A percentile compares a stretch with the other conserved stretches of the same genome.
These are phyloP conservation scores for Entelurus aequoreus DNA, from an alignment of 2,113 vertebrate genomes.

Conservation along the genomic window DNA sequence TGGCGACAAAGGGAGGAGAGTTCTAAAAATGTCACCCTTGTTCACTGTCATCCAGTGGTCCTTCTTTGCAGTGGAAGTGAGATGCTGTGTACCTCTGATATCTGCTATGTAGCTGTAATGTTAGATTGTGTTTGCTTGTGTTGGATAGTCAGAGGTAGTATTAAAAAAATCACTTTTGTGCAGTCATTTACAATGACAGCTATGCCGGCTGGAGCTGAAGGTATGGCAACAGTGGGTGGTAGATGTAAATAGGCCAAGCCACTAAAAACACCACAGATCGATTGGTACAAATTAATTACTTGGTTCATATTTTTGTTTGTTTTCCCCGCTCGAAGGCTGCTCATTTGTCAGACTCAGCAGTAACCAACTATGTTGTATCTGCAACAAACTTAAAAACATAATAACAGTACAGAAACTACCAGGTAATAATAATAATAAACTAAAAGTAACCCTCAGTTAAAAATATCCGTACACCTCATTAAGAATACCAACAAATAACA, in stretches of 20 bases:
- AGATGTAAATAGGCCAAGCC: constrained; percentile 32
- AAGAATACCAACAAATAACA: too few species aligned
- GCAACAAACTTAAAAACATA: neutral
- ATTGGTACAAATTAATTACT: constrained; percentile 35
- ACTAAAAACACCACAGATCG: constrained; percentile 45
- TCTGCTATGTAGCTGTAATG: neutral
- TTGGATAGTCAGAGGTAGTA: neutral
- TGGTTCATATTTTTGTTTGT: constrained; percentile 26
- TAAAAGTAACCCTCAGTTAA: neutral
- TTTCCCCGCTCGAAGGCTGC: constrained; percentile 8
- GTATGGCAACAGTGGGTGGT: constrained; percentile 34
- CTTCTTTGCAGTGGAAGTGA: neutral
- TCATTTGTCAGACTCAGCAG: neutral
- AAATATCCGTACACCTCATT: too few species aligned
- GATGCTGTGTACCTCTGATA: neutral
- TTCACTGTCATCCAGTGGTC: constrained; percentile 17
- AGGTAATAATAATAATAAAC: neutral
- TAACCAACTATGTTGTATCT: neutral
- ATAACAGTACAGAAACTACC: too few species aligned
- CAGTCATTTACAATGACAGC: neutral
- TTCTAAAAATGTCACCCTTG: constrained; percentile 47
- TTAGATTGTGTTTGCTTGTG: neutral
- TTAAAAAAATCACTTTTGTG: neutral
- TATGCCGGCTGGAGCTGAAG: constrained; percentile 27
- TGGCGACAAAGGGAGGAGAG: constrained; percentile 29